A percentile compares a stretch with the other conserved stretches of the same genome.
Conservation (phyloP, 37 sponge, comb jelly and placozoan genomes). For the Amphimedon queenslandica region DNA sequence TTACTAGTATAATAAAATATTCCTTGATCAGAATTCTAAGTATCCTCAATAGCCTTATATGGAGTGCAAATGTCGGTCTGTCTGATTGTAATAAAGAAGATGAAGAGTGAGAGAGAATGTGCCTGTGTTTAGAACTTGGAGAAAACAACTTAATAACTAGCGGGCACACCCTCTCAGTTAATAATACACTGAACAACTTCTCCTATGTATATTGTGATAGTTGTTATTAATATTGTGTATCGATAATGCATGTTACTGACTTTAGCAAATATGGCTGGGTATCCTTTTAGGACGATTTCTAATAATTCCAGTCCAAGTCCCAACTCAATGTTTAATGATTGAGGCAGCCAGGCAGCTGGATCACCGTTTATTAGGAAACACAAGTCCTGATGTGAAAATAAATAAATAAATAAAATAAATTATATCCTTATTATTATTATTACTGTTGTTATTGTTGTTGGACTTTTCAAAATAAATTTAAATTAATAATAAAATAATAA, state of each 20-base stretch:
- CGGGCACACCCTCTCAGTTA: constrained; percentile 94
- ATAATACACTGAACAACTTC: constrained; percentile 59
- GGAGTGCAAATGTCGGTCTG: constrained; percentile 75
- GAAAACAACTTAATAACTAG: constrained; percentile 95
- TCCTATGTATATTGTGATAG: constrained; percentile 18
- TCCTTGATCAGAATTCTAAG: constrained; percentile 70
- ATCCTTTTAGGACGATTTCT: constrained; percentile 64
- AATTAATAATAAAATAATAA: not conserved
- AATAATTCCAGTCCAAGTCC: constrained; percentile 87
- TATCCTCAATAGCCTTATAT: constrained; percentile 78
- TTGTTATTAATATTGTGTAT: not conserved
- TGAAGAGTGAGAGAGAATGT: constrained; percentile 16
- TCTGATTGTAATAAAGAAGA: constrained; percentile 45
- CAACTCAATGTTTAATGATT: constrained; percentile 47
- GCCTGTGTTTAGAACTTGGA: constrained; percentile 69
- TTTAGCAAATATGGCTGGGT: constrained; percentile 51
- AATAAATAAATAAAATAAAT: constrained; percentile 2
- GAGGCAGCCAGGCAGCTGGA: constrained; percentile 79
- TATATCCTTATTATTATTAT: not conserved
- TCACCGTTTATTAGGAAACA: constrained; percentile 93
- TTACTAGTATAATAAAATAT: constrained; percentile 71
- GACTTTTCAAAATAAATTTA: too few relatives aligned
- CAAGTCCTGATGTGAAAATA: constrained; percentile 54
- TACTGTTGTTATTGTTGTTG: not conserved
- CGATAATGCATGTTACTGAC: constrained; percentile 17